A percentile compares a stretch with the other conserved stretches of the same genome.
Evolutionary conservation across 2,113 vertebrate genomes (phyloP).

Genomic region (Erythrolamprus reginae): DNA sequence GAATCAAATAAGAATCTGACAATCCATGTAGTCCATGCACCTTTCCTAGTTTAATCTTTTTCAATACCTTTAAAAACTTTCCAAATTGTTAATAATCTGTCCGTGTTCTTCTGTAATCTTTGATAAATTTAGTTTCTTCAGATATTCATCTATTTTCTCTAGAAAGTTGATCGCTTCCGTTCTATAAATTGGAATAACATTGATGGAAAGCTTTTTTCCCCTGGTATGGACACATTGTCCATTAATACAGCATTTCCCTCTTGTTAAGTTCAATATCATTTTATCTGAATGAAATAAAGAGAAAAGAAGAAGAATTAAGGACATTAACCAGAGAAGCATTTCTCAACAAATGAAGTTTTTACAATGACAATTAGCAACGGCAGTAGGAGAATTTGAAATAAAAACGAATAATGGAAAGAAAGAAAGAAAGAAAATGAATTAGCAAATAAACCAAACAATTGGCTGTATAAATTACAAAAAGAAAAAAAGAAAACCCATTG

Average conservation of each 20-base stretch:
- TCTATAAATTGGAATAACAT: not conserved
- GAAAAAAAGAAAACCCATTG: conserved; percentile 51
- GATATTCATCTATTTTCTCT: not conserved
- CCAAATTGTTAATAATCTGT: not conserved
- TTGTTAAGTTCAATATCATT: not conserved
- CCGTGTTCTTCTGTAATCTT: not conserved
- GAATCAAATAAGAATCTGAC: not conserved
- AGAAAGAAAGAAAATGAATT: not conserved
- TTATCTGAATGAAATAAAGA: not conserved
- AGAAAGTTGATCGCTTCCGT: not conserved
- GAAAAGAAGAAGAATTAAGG: not conserved
- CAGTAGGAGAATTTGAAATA: not conserved
- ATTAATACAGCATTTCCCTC: not conserved
- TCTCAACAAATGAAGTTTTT: not conserved
- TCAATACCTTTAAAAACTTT: not conserved
- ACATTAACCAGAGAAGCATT: not conserved
- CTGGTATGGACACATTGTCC: not conserved
- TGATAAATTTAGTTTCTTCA: not conserved
- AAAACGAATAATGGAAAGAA: not conserved
- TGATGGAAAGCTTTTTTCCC: not conserved
- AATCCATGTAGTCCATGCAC: not conserved
- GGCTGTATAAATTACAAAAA: not conserved
- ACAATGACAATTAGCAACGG: not conserved
- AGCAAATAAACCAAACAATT: not conserved
- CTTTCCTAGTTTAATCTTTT: not conserved